Evolutionary conservation across 2,797 vertebrate species (phyloP).

Genomic region (Cichlasoma orientale): DNA sequence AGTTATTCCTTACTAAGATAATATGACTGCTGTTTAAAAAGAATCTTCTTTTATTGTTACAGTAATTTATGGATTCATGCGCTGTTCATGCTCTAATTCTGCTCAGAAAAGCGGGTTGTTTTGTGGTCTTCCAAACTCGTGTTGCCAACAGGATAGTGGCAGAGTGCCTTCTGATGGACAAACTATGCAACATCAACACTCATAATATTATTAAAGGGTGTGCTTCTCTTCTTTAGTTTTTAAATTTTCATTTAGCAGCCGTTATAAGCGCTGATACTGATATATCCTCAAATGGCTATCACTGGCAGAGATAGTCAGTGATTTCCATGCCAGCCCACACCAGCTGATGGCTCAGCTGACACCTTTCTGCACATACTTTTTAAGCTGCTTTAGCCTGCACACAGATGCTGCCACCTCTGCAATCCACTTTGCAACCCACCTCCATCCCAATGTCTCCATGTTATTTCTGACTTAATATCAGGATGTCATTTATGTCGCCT

Average conservation of each 20-base stretch:
- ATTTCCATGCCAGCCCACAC: background rate
- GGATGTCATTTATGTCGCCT: background rate
- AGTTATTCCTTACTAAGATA: background rate
- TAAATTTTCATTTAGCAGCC: no score
- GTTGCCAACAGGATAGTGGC: background rate
- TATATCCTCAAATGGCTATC: no score
- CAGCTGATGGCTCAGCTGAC: background rate
- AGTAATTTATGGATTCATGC: background rate
- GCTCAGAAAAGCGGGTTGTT: background rate
- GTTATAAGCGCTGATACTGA: no score
- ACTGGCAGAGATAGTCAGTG: no score
- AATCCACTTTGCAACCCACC: background rate
- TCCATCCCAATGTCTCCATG: background rate
- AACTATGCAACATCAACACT: background rate
- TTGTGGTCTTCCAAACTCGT: background rate
- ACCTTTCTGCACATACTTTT: background rate
- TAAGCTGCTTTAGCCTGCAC: background rate
- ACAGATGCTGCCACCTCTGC: background rate
- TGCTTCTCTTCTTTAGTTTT: no score
- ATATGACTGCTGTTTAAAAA: background rate
- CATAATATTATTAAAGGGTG: background rate
- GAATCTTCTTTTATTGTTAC: background rate
- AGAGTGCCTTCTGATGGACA: background rate
- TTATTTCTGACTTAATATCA: background rate
- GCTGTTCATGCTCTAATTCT: no score